Conservation (phyloP, 92 coral and sea anemone species). For the Umimayanthus kanabou region DNA sequence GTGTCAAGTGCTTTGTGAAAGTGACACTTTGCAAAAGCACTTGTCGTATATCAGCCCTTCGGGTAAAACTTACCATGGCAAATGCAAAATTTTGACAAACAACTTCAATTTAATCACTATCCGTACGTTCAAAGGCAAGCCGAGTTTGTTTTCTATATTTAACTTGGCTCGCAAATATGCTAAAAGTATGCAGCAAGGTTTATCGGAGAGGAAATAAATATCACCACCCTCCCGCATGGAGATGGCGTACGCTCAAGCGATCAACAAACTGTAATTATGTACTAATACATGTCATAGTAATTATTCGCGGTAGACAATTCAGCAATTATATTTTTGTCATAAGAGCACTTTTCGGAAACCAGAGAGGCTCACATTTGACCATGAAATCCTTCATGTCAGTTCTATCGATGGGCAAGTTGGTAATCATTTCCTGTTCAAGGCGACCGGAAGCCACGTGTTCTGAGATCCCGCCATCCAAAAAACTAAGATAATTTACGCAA, state of each 20-base stretch:
- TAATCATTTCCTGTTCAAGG: slow-evolving; percentile 3
- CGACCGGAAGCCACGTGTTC: slow-evolving; percentile 17
- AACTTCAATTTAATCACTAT: slow-evolving; percentile 8
- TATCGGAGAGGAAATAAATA: neutral
- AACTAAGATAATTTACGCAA: neutral
- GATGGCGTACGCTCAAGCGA: neutral
- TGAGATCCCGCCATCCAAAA: neutral
- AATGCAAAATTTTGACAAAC: slow-evolving; percentile 9
- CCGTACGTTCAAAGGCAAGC: neutral
- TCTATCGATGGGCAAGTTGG: neutral
- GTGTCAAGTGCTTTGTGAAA: slow-evolving; percentile 38
- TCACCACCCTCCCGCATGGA: neutral
- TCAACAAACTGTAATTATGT: slow-evolving; percentile 9
- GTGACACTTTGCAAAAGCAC: neutral
- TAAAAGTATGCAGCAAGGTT: neutral
- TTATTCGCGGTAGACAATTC: neutral
- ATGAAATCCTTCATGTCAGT: neutral
- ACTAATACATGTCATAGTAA: neutral
- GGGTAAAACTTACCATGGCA: slow-evolving; percentile 7
- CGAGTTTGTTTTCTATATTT: neutral
- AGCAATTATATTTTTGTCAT: slow-evolving; percentile 5
- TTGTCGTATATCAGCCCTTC: slow-evolving; percentile 6
- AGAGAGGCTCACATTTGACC: neutral
- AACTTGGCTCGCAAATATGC: neutral
- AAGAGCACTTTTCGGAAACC: slow-evolving; percentile 7